Percentiles rank a stretch among this genome's conserved stretches.
These are phyloP conservation scores for Prunella strophiata DNA, from an alignment of 2,797 vertebrate species.

Conservation along the genomic window DNA sequence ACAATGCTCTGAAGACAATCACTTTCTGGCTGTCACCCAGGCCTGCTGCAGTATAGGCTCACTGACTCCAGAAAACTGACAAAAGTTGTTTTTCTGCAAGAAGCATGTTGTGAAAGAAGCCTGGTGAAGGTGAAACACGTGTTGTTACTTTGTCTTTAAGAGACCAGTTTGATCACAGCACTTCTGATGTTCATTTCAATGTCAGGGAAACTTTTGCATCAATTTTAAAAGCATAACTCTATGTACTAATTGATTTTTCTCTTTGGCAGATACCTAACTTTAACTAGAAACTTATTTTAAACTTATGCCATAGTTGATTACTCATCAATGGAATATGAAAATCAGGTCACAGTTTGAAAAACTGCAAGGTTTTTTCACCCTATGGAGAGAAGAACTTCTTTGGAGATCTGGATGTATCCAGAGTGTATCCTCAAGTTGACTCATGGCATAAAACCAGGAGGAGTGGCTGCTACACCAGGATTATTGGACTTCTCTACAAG, in stretches of 20 bases:
- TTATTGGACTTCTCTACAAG: background rate
- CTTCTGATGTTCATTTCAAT: slow-evolving; percentile 45
- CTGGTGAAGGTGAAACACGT: background rate
- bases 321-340: background rate
- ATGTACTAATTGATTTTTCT: slow-evolving; percentile 14
- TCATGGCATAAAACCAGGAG: background rate
- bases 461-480: background rate
- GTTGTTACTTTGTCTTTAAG: background rate
- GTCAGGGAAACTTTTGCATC: slow-evolving; percentile 42
- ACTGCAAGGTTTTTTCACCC: background rate
- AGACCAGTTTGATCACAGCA: background rate
- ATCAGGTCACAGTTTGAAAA: background rate
- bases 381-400: background rate
- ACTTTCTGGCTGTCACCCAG: slow-evolving; percentile 47
- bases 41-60: background rate
- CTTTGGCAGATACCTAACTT: slow-evolving; percentile 41
- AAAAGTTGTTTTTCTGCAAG: background rate
- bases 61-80: slow-evolving; percentile 22
- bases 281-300: slow-evolving; percentile 51
- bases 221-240: slow-evolving; percentile 50
- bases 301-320: slow-evolving; percentile 43
- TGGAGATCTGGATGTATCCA: background rate
- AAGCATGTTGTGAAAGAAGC: background rate
- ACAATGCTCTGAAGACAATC: slow-evolving; percentile 50
- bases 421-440: background rate